These are phyloP conservation scores for Pelosia muscerda DNA, from an alignment of 2,888 invertebrate genomes.

Conservation along the genomic window DNA sequence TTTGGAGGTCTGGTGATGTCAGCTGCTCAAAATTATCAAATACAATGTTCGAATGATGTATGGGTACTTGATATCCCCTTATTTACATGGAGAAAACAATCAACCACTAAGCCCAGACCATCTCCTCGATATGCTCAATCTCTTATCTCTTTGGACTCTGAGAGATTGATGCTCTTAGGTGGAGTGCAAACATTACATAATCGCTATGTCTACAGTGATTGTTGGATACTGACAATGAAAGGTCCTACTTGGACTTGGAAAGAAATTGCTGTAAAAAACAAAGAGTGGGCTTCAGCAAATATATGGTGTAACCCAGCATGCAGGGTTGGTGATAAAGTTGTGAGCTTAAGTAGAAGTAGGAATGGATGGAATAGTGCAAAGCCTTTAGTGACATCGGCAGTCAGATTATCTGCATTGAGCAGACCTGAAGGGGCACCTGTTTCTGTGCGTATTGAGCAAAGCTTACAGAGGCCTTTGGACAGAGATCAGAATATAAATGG, in stretches of 20 bases:
- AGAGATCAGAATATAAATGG: conserved; percentile 92
- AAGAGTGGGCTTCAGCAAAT: conserved; percentile 93
- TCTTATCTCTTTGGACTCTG: conserved; percentile 93
- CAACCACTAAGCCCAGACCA: conserved; percentile 90
- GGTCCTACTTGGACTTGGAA: conserved; percentile 91
- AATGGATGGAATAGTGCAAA: conserved; percentile 84
- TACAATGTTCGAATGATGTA: conserved; percentile 91
- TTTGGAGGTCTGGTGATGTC: conserved; percentile 91
- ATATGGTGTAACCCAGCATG: conserved; percentile 98
- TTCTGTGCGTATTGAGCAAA: conserved; percentile 81
- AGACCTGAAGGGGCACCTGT: conserved; percentile 81
- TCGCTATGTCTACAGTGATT: conserved; percentile 92
- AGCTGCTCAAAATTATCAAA: conserved; percentile 78
- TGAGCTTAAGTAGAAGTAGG: conserved; percentile 90
- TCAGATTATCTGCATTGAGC: conserved; percentile 76
- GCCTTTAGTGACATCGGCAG: conserved; percentile 86
- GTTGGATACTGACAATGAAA: conserved; percentile 95
- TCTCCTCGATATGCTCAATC: conserved; percentile 97
- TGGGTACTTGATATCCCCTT: conserved; percentile 95
- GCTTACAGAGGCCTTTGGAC: conserved; percentile 84
- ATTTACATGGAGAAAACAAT: conserved; percentile 92
- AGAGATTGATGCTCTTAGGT: conserved; percentile 93
- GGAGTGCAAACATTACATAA: conserved; percentile 96
- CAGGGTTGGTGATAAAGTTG: conserved; percentile 91
- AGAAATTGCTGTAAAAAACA: conserved; percentile 91